phyloP scores from a whole-genome alignment of 2,797 vertebrate genomes.

The Typhlichthys subterraneus region DNA sequence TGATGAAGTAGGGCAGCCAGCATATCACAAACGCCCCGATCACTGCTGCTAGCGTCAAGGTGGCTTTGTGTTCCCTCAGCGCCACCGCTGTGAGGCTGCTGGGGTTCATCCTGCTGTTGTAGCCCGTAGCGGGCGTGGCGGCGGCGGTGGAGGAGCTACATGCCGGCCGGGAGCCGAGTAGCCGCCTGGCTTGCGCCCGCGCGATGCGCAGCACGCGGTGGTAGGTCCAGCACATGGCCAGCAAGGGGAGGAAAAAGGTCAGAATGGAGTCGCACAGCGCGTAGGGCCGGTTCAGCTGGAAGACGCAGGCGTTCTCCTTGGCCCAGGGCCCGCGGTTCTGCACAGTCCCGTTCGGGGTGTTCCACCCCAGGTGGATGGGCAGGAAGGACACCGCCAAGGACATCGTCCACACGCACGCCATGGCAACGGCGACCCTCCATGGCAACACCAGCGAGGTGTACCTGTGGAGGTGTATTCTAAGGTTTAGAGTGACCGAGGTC shows the following conservation, averaged over 20 bases:
- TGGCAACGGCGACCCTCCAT: slow-evolving; percentile 75
- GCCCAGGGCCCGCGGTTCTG: slow-evolving; percentile 69
- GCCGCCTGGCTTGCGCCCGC: slow-evolving; percentile 87
- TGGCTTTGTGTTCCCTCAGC: slow-evolving; percentile 92
- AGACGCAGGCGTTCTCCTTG: slow-evolving; percentile 67
- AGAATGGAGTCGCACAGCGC: slow-evolving; percentile 85
- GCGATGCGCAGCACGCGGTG: slow-evolving; percentile 89
- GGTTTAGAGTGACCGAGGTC: too few species aligned
- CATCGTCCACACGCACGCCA: slow-evolving; percentile 86
- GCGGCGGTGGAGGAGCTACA: slow-evolving; percentile 22
- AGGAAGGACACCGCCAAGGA: slow-evolving; percentile 91
- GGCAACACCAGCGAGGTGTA: slow-evolving; percentile 85
- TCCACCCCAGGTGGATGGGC: slow-evolving; percentile 95
- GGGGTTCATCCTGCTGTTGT: slow-evolving; percentile 45
- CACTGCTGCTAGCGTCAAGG: slow-evolving; percentile 87
- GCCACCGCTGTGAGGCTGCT: slow-evolving; percentile 69
- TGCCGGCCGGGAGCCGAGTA: slow-evolving; percentile 73
- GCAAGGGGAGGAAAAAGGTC: slow-evolving; percentile 91
- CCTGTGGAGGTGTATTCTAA: background rate
- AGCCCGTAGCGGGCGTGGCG: slow-evolving; percentile 24
- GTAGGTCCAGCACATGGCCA: slow-evolving; percentile 92
- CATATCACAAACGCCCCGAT: slow-evolving; percentile 90
- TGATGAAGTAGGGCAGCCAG: slow-evolving; percentile 95
- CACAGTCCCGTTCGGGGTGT: slow-evolving; percentile 77
- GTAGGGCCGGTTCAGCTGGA: slow-evolving; percentile 85